These are phyloP conservation scores for Rousettus leschenaultii DNA, from an alignment of 2,113 vertebrate species.

Conservation along the genomic window DNA sequence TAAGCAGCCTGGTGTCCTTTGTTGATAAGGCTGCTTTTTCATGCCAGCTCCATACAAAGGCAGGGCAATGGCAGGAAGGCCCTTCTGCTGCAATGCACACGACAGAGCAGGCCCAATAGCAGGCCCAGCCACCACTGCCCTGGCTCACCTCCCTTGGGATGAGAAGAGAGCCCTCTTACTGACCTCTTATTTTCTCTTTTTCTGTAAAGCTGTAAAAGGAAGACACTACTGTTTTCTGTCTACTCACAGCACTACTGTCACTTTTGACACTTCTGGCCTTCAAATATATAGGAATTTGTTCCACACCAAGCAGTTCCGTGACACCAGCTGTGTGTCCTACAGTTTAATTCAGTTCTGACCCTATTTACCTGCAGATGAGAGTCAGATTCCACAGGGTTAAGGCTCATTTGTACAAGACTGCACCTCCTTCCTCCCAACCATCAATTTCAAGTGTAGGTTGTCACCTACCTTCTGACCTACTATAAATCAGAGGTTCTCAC, in stretches of 20 bases:
- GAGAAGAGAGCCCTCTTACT: neutral
- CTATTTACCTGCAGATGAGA: neutral
- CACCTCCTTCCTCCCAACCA: neutral
- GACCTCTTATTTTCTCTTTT: neutral
- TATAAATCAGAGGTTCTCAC: neutral
- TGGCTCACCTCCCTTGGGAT: neutral
- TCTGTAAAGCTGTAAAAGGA: neutral
- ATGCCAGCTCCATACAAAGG: neutral
- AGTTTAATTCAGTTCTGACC: neutral
- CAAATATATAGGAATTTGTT: neutral
- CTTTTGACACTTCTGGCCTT: neutral
- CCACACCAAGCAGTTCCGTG: neutral
- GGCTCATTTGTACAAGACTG: neutral
- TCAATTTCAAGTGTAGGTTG: neutral
- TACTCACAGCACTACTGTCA: neutral
- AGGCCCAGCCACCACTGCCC: neutral
- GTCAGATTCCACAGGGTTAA: neutral
- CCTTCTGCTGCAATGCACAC: neutral
- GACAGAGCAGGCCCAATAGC: neutral
- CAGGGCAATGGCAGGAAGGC: neutral
- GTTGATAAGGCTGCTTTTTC: neutral
- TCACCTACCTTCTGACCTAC: neutral
- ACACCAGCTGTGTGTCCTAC: neutral
- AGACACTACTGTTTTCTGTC: neutral
- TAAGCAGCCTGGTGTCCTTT: neutral